phyloP scores from a whole-genome alignment of 2,888 invertebrate genomes.

The Halictus ligatus region DNA sequence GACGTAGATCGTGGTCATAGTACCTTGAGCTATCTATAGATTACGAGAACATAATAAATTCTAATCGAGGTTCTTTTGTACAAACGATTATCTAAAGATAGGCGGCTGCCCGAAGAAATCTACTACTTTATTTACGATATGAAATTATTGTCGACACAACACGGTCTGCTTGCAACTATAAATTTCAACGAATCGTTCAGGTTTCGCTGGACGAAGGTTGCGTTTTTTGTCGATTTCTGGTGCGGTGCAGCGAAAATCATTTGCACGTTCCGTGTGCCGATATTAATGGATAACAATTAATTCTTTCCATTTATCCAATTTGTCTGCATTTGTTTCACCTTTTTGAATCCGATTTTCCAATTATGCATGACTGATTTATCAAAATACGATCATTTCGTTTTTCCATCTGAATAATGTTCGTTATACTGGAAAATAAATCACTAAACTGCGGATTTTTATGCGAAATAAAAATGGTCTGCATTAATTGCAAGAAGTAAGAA shows the following conservation, averaged over 20 bases:
- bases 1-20: neutral
- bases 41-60: conserved; percentile 18
- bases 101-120: neutral
- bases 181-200: neutral
- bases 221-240: neutral
- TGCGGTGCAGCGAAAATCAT: neutral
- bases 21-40: neutral
- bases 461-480: no score
- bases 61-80: conserved; percentile 13
- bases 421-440: neutral
- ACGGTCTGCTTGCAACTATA: neutral
- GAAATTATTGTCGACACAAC: neutral
- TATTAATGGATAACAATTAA: neutral
- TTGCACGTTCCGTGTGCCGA: neutral
- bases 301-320: neutral
- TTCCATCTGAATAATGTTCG: neutral
- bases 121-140: neutral
- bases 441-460: neutral
- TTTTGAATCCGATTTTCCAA: neutral
- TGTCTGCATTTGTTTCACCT: neutral
- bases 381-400: neutral
- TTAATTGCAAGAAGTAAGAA: neutral
- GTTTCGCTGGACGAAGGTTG: neutral
- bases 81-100: conserved; percentile 16
- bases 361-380: neutral